phyloP scores from a whole-genome alignment of 2,888 invertebrate species.

The Xylocampa areola region DNA sequence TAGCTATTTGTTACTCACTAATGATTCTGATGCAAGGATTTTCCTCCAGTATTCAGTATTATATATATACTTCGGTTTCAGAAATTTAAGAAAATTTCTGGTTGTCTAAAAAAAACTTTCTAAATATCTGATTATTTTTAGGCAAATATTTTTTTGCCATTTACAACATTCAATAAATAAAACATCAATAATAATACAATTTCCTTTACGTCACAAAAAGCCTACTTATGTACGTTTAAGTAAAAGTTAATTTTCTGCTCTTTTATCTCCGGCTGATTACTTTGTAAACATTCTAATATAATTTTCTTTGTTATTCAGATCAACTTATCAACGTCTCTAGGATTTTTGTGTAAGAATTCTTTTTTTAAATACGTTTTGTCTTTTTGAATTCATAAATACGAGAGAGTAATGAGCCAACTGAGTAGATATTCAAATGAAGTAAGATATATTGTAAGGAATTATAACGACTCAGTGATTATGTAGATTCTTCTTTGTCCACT shows the following conservation, averaged over 20 bases:
- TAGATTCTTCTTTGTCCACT: constrained; percentile 30
- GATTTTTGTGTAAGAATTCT: constrained; percentile 5
- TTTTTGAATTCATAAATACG: constrained; percentile 38
- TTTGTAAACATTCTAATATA: constrained; percentile 21
- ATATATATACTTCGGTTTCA: background rate
- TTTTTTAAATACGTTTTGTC: constrained; percentile 29
- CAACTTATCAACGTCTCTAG: constrained; percentile 20
- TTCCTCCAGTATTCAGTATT: background rate
- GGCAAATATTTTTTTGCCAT: too few species aligned
- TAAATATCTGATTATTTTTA: too few species aligned
- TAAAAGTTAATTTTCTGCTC: constrained; percentile 19
- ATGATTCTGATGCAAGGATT: background rate
- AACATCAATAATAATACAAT: constrained; percentile 1
- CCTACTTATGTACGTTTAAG: constrained; percentile 15
- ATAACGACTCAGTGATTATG: constrained; percentile 41
- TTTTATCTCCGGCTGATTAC: constrained; percentile 25
- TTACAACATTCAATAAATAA: constrained; percentile 12
- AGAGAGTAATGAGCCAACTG: constrained; percentile 44
- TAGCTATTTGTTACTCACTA: background rate
- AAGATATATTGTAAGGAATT: constrained; percentile 51
- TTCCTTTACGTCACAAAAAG: constrained; percentile 3
- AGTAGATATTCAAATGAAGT: constrained; percentile 45
- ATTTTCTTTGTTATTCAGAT: constrained; percentile 25
- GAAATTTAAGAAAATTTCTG: too few species aligned
- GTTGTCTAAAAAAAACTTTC: too few species aligned